Base-by-base conservation (phyloP, 2,888 invertebrate genomes). In the Lepeophtheirus nordmannii region DNA sequence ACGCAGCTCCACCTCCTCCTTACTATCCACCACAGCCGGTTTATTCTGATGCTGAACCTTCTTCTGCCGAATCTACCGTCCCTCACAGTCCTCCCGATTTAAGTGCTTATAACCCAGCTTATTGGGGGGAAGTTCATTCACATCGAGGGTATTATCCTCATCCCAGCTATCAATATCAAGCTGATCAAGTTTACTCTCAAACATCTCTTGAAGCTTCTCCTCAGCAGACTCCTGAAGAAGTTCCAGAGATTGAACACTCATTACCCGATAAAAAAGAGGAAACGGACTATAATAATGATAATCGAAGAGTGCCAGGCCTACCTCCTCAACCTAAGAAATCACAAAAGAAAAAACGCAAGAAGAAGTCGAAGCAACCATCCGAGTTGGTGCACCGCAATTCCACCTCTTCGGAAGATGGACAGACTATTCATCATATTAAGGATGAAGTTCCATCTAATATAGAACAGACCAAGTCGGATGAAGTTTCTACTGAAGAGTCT, bases 281-380 rank as follows among this genome's bases (percentile, higher is more conserved):
- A 30, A 30, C 30, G 7, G 30, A 30, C 30, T 5, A 30, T 30
- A 30, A 30, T 30, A 30, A 7, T 46, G 53, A 46, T 14, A 17
- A 14, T 46, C 53, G n/a, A n/a, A 14, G 53, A 46, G 53, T 65
- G 23, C 65, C 65, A 37, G 65, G 65, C 10, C 65, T 65, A 12
- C 65, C 58, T n/a, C 64, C 38, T 56, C 39, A 65, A 56, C 23
- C 17, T n/a, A 53, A 65, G 22, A 58, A 53, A 17, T 22, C 56
- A 20, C 53, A 53, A 64, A 65, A 65, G 58, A 65, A 65, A 58
- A 65, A 58, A 38, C 22, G 57, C 12, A 65, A 58, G 65, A 65
- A 65, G 58, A 65, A 65, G 38, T n/a, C 41, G 1, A 14, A 20
- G 62, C 20, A 37, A 14, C 20, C 40, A 39, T 17, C 41, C n/a